phyloP scores from a whole-genome alignment of 2,888 invertebrate genomes.

The Chrysolina americana region DNA sequence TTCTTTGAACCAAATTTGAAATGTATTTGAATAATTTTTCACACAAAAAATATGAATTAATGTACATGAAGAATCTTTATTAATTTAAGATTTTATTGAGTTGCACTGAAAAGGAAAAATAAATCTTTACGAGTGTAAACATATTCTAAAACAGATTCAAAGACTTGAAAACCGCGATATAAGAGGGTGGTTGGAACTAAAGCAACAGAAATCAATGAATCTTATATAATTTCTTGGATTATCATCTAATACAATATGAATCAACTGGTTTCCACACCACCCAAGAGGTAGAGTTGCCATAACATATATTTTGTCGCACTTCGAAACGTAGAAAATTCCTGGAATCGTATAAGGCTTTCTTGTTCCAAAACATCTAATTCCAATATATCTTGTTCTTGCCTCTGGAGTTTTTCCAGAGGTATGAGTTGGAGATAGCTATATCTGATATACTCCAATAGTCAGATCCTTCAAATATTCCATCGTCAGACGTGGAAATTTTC shows the following conservation, averaged over 20 bases:
- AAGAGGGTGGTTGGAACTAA: not conserved
- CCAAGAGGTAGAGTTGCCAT: too few species aligned
- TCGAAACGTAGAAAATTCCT: not conserved
- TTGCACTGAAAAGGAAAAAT: too few species aligned
- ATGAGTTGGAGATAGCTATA: not conserved
- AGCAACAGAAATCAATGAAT: not conserved
- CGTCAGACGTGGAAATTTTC: not conserved
- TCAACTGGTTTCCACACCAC: not conserved
- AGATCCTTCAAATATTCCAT: too few species aligned
- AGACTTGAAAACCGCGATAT: not conserved
- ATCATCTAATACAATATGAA: not conserved
- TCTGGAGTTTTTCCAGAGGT: not conserved
- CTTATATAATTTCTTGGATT: not conserved
- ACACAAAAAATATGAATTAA: too few species aligned
- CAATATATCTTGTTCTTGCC: not conserved
- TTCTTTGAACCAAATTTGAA: too few species aligned
- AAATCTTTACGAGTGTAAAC: too few species aligned
- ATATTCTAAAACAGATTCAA: too few species aligned
- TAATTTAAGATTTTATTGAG: too few species aligned
- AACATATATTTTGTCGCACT: not conserved
- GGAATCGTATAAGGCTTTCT: not conserved
- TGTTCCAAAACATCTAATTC: not conserved
- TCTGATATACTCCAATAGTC: too few species aligned
- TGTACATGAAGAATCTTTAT: too few species aligned
- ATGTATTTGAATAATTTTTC: too few species aligned